phyloP scores from a whole-genome alignment of 1,140 invertebrate genomes.

The Zaprionus africanus region DNA sequence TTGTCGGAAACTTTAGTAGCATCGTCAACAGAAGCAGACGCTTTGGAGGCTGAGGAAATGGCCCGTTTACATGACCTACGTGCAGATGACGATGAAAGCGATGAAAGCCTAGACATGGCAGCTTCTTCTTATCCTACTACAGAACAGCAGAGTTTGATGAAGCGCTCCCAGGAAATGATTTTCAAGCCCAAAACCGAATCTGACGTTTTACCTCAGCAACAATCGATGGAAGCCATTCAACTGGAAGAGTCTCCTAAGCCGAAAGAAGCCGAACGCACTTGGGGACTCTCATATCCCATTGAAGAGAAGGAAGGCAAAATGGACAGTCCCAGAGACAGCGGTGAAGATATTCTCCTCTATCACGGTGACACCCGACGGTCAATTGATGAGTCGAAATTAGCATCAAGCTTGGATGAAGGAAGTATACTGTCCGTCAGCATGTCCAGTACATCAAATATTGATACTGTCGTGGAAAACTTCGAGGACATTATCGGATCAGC shows the following conservation, averaged over 20 bases:
- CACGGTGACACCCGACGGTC: conserved; percentile 67
- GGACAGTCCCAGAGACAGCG: conserved; percentile 68
- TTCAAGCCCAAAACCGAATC: conserved; percentile 88
- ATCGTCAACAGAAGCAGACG: conserved; percentile 87
- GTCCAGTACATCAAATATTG: conserved; percentile 86
- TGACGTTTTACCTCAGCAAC: conserved; percentile 46
- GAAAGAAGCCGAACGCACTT: conserved; percentile 74
- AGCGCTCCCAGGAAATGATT: conserved; percentile 94
- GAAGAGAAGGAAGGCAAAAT: conserved; percentile 64
- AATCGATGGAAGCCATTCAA: conserved; percentile 31
- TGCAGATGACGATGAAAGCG: conserved; percentile 76
- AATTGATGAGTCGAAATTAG: conserved; percentile 83
- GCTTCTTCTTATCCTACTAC: conserved; percentile 57
- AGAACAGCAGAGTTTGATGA: conserved; percentile 89
- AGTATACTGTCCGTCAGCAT: conserved; percentile 86
- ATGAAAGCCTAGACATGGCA: conserved; percentile 69
- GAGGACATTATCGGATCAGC: conserved; percentile 86
- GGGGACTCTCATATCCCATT: conserved; percentile 74
- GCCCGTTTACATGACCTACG: conserved; percentile 63
- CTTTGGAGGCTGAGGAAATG: conserved; percentile 71
- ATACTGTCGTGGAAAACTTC: conserved; percentile 86
- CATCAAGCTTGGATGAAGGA: conserved; percentile 86
- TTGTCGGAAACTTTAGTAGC: conserved; percentile 95
- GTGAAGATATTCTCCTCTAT: conserved; percentile 77
- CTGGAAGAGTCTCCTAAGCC: conserved; percentile 79